Evolutionary conservation across 2,888 invertebrate species (phyloP).

Genomic region (Caenorhabditis uteleia): DNA sequence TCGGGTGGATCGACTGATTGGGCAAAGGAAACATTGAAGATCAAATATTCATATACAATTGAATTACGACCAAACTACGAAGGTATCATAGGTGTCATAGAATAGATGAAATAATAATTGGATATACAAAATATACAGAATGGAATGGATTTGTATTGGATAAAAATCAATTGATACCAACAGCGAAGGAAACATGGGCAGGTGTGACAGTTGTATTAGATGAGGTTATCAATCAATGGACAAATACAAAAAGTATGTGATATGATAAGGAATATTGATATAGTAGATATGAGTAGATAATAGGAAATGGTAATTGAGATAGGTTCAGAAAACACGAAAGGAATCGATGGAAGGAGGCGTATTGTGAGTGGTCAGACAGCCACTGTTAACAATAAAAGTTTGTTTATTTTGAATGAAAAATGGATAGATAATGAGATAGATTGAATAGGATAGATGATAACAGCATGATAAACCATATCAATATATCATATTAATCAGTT

Average conservation of each 20-base stretch:
- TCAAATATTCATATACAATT: constrained; percentile 68
- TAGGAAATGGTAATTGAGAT: not conserved
- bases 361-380: constrained; percentile 4
- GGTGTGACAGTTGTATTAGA: constrained; percentile 63
- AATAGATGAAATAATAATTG: not conserved
- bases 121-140: constrained; percentile 36
- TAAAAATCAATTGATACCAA: constrained; percentile 62
- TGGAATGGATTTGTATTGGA: constrained; percentile 68
- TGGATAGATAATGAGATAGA: too few relatives aligned
- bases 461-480: constrained; percentile 3
- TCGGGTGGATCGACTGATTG: constrained; percentile 67
- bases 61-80: constrained; percentile 64
- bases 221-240: constrained; percentile 42
- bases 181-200: constrained; percentile 67
- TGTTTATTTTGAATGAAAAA: constrained; percentile 6
- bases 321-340: not conserved
- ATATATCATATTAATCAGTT: too few relatives aligned
- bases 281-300: not conserved
- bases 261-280: not conserved
- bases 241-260: constrained; percentile 23
- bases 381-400: constrained; percentile 8
- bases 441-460: constrained; percentile 8
- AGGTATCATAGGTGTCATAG: constrained; percentile 55
- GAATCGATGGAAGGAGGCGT: not conserved
- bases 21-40: constrained; percentile 66